Conservation (phyloP, 2,113 vertebrate species). For the Solea solea region DNA sequence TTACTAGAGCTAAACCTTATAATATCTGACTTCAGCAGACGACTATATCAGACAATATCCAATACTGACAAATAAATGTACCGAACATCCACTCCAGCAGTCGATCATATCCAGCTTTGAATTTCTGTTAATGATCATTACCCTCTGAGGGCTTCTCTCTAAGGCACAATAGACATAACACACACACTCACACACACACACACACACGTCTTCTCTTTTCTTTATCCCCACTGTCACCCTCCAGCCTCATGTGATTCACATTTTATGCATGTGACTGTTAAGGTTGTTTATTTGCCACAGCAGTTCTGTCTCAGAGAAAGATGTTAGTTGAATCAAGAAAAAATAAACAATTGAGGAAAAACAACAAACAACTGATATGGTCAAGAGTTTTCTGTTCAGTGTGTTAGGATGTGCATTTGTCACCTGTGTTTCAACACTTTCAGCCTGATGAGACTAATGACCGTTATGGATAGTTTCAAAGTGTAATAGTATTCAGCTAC, state of each 20-base stretch:
- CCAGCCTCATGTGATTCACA: conserved; percentile 67
- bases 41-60: conserved; percentile 50
- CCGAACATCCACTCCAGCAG: conserved; percentile 15
- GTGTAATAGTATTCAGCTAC: too few relatives aligned
- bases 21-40: conserved; percentile 5
- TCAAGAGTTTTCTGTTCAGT: conserved; percentile 26
- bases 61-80: conserved; percentile 14
- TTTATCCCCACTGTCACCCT: conserved; percentile 55
- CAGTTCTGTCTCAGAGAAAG: conserved; percentile 71
- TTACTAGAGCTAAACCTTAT: conserved; percentile 31
- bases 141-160: conserved; percentile 57
- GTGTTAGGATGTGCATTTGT: neutral
- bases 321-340: conserved; percentile 74
- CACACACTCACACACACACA: conserved; percentile 9
- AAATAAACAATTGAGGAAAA: conserved; percentile 77
- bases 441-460: too few relatives aligned
- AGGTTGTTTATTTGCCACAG: conserved; percentile 73
- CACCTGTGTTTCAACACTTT: neutral
- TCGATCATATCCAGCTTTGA: conserved; percentile 33
- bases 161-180: conserved; percentile 68
- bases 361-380: conserved; percentile 44
- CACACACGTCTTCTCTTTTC: conserved; percentile 41
- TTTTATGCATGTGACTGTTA: conserved; percentile 80
- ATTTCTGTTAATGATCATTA: conserved; percentile 48
- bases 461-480: too few relatives aligned